phyloP scores from a whole-genome alignment of 64 coral and sea anemone species.

The Platygyra sinensis region DNA sequence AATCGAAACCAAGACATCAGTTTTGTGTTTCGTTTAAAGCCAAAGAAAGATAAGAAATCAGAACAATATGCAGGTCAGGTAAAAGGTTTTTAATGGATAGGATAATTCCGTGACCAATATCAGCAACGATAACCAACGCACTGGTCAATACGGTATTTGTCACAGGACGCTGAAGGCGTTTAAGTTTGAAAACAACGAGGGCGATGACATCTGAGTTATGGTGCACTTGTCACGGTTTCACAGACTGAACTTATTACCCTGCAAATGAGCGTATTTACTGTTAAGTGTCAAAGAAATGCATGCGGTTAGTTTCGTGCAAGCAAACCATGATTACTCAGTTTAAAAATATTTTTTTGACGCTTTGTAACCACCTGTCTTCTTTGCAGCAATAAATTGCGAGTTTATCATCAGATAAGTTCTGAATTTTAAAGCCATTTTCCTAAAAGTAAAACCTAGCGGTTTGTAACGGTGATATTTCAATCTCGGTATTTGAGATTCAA shows the following conservation, averaged over 20 bases:
- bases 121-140: not conserved
- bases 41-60: not conserved
- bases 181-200: not conserved
- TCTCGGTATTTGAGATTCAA: too few species aligned
- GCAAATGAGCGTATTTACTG: too few species aligned
- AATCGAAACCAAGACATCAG: not conserved
- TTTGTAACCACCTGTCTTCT: not conserved
- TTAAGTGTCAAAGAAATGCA: not conserved
- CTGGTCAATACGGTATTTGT: slow-evolving; percentile 22
- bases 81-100: too few species aligned
- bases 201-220: not conserved
- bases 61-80: not conserved
- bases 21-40: not conserved
- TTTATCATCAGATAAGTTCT: not conserved
- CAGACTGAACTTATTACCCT: not conserved
- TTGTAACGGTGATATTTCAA: too few species aligned
- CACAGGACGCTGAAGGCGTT: not conserved
- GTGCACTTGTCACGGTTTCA: not conserved
- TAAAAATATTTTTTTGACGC: not conserved
- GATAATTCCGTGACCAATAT: not conserved
- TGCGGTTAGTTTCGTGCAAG: not conserved
- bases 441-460: not conserved
- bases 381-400: not conserved
- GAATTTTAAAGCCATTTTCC: not conserved
- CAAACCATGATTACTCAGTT: not conserved